These are phyloP conservation scores for Aleadryas rufinucha DNA, from an alignment of 2,113 vertebrate species.

Conservation along the genomic window DNA sequence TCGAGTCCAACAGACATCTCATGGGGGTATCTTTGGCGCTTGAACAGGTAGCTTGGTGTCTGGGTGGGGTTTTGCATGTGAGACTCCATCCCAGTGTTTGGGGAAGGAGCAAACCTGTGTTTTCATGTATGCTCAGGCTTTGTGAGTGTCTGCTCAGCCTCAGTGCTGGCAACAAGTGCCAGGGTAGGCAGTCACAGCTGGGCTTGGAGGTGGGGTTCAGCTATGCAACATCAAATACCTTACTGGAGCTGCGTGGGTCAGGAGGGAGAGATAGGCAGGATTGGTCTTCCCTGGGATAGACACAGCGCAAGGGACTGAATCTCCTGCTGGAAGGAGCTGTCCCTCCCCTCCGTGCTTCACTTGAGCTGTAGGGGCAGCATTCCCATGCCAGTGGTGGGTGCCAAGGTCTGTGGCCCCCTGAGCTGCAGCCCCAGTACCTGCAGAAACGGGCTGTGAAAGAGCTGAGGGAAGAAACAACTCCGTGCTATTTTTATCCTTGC, in stretches of 20 bases:
- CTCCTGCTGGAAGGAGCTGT: neutral
- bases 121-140: neutral
- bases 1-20: neutral
- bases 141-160: neutral
- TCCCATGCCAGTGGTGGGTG: neutral
- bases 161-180: neutral
- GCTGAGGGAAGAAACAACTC: neutral
- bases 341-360: neutral
- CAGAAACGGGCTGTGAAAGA: neutral
- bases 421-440: neutral
- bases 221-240: neutral
- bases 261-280: neutral
- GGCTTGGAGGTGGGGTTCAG: neutral
- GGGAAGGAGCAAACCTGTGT: accelerated
- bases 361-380: accelerated
- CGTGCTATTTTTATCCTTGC: conserved; percentile 13
- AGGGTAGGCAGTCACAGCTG: neutral
- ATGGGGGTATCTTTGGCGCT: neutral
- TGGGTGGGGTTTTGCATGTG: neutral
- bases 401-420: neutral
- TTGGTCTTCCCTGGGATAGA: neutral
- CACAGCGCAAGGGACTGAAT: no score
- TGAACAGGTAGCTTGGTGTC: neutral
- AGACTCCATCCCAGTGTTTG: neutral
- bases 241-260: neutral